Conservation (phyloP, 2,888 invertebrate species). For the Drosophila lutescens region DNA sequence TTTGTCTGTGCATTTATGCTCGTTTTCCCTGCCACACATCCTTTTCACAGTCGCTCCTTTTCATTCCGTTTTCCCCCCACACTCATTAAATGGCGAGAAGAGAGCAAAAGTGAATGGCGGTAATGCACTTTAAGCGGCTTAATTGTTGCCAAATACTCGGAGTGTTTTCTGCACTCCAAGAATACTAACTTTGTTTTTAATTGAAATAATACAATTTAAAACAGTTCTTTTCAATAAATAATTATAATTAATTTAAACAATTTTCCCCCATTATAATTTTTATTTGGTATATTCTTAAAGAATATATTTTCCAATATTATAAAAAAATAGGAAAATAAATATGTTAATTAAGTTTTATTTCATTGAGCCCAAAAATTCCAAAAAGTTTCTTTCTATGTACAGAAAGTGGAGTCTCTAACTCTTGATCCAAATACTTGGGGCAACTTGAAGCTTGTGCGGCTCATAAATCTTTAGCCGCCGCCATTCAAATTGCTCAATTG, state of each 20-base stretch:
- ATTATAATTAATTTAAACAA: no score
- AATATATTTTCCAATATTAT: no score
- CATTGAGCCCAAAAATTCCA: background rate
- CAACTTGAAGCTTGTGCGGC: constrained; percentile 23
- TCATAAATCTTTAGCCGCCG: constrained; percentile 56
- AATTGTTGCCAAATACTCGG: constrained; percentile 59
- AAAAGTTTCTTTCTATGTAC: background rate
- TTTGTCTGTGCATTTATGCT: constrained; percentile 62
- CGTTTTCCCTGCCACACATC: constrained; percentile 28
- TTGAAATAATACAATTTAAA: no score
- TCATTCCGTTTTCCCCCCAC: constrained; percentile 3
- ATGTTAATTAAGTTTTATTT: no score
- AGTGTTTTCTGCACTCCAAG: background rate
- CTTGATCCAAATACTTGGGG: constrained; percentile 16
- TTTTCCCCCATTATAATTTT: no score
- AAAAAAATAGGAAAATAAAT: no score
- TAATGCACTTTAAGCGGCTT: constrained; percentile 57
- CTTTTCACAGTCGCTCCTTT: constrained; percentile 16
- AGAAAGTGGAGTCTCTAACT: constrained; percentile 23
- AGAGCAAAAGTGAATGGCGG: constrained; percentile 29
- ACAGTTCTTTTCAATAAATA: no score
- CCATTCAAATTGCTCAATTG: constrained; percentile 51
- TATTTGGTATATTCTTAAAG: no score
- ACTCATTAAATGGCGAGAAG: constrained; percentile 22
- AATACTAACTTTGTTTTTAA: background rate